phyloP scores from a whole-genome alignment of 2,113 vertebrate genomes.

The Otis tarda region DNA sequence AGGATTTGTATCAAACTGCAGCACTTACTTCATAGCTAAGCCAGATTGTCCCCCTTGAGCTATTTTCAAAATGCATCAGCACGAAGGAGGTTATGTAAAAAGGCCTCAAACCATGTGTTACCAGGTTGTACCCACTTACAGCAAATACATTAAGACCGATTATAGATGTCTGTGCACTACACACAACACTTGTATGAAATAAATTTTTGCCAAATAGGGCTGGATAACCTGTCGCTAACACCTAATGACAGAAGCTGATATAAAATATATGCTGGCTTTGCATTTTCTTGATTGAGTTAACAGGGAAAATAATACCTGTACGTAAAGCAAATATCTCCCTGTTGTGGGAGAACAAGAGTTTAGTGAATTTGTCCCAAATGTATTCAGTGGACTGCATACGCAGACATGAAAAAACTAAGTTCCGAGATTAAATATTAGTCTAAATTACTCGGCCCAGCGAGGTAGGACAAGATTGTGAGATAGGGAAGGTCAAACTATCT shows the following conservation, averaged over 20 bases:
- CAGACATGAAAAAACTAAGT: conserved; percentile 13
- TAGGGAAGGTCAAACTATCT: background rate
- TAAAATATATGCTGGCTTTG: conserved; percentile 7
- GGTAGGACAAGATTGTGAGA: background rate
- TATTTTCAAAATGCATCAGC: conserved; percentile 68
- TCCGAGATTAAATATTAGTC: conserved; percentile 24
- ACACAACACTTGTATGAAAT: background rate
- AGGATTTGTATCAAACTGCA: conserved; percentile 58
- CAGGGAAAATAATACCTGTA: background rate
- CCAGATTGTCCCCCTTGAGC: conserved; percentile 57
- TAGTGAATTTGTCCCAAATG: background rate
- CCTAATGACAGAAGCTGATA: background rate
- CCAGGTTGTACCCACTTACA: conserved; percentile 36
- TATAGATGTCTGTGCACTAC: background rate
- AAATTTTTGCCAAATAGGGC: background rate
- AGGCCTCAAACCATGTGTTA: conserved; percentile 57
- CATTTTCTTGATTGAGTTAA: conserved; percentile 27
- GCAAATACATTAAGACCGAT: conserved; percentile 3
- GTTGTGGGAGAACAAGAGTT: background rate
- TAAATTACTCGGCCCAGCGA: background rate
- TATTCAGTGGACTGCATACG: background rate
- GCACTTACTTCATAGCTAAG: conserved; percentile 49
- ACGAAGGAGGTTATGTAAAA: conserved; percentile 57
- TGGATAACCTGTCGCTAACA: background rate
- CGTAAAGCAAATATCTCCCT: background rate